Percentiles rank a stretch among this genome's conserved stretches.
These are phyloP conservation scores for Nannoperca obscura DNA, from an alignment of 2,797 vertebrate genomes.

Conservation along the genomic window DNA sequence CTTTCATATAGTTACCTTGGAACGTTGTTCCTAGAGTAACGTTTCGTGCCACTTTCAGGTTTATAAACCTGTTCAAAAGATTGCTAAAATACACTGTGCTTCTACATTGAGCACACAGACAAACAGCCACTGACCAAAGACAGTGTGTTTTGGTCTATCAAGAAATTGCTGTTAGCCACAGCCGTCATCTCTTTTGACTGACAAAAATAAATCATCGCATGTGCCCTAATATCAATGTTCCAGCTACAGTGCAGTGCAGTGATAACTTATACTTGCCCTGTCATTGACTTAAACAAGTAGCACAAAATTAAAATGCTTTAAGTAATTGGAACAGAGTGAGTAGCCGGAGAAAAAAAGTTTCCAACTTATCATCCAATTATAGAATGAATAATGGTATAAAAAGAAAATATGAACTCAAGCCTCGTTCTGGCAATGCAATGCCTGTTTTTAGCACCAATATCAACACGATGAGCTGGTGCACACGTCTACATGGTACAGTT, in stretches of 20 bases:
- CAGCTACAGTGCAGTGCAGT: slow-evolving; percentile 16
- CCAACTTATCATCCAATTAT: slow-evolving; percentile 9
- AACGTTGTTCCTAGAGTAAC: background rate
- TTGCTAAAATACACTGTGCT: slow-evolving; percentile 22
- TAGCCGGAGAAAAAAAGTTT: background rate
- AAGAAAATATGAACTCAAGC: slow-evolving; percentile 32
- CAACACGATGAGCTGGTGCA: slow-evolving; percentile 65
- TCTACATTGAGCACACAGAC: slow-evolving; percentile 25
- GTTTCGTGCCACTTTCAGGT: background rate
- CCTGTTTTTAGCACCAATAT: slow-evolving; percentile 60
- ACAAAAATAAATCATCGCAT: slow-evolving; percentile 18
- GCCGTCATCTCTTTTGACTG: slow-evolving; percentile 18
- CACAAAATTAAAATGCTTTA: slow-evolving; percentile 26
- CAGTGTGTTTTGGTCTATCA: slow-evolving; percentile 65
- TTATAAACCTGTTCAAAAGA: slow-evolving; percentile 26
- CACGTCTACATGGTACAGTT: slow-evolving; percentile 36
- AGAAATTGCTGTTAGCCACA: slow-evolving; percentile 14
- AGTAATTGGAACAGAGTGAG: background rate
- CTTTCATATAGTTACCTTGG: slow-evolving; percentile 7
- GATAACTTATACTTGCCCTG: background rate
- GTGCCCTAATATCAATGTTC: slow-evolving; percentile 15
- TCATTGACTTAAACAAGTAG: slow-evolving; percentile 8
- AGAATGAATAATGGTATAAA: slow-evolving; percentile 34
- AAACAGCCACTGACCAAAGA: slow-evolving; percentile 38
- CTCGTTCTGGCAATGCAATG: slow-evolving; percentile 55